phyloP scores from a whole-genome alignment of 2,888 invertebrate species.

The Eupsilia transversa region DNA sequence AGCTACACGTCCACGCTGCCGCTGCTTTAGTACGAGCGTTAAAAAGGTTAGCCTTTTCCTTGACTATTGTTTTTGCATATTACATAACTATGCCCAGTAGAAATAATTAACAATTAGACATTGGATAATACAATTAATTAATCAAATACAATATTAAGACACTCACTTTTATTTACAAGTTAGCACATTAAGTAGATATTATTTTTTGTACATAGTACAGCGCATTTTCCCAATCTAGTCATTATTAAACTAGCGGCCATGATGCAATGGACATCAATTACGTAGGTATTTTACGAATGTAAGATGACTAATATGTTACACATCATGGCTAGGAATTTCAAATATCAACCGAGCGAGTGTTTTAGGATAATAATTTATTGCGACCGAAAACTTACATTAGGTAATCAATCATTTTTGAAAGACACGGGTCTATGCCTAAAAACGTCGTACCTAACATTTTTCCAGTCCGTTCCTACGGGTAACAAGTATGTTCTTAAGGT shows the following conservation, averaged over 20 bases:
- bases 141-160: background rate
- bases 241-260: background rate
- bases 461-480: background rate
- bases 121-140: too few species aligned
- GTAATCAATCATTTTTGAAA: background rate
- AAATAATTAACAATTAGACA: background rate
- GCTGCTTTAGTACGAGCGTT: slow-evolving; percentile 26
- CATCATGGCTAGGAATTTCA: background rate
- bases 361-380: background rate
- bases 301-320: background rate
- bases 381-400: background rate
- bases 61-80: slow-evolving; percentile 23
- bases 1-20: slow-evolving; percentile 62
- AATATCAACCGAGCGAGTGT: background rate
- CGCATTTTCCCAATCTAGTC: too few species aligned
- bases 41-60: slow-evolving; percentile 45
- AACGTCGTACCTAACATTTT: background rate
- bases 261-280: background rate
- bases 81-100: background rate
- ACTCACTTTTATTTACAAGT: background rate
- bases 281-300: background rate
- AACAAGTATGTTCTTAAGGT: too few species aligned
- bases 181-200: too few species aligned
- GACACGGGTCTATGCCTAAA: background rate
- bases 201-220: background rate